A percentile compares a stretch with the other conserved stretches of the same genome.
phyloP scores from a whole-genome alignment of 2,888 invertebrate species.

The Spodoptera picta region DNA sequence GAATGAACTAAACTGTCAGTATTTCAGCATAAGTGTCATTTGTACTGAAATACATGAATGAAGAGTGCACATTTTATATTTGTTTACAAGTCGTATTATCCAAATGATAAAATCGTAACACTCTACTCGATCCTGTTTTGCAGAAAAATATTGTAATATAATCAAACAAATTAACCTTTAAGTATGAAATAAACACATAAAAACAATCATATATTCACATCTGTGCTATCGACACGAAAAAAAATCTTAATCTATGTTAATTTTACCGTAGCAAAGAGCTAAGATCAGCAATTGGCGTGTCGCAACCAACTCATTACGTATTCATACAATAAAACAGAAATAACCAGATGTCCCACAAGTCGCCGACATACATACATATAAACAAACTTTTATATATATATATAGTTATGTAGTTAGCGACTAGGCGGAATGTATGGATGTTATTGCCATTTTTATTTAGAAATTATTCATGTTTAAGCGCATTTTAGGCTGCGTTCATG shows the following conservation, averaged over 20 bases:
- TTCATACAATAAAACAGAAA: conserved; percentile 87
- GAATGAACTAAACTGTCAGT: too few relatives aligned
- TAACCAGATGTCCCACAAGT: conserved; percentile 75
- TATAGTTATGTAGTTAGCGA: conserved; percentile 29
- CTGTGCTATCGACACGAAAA: conserved; percentile 4
- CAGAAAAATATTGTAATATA: too few relatives aligned
- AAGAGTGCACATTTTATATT: too few relatives aligned
- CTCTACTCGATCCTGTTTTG: too few relatives aligned
- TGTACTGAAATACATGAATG: too few relatives aligned
- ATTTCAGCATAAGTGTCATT: too few relatives aligned
- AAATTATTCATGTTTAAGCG: neutral
- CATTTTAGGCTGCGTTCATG: conserved; percentile 1
- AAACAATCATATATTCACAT: conserved; percentile 2
- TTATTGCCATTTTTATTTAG: conserved; percentile 40
- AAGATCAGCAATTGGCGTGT: conserved; percentile 84
- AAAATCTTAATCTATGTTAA: conserved; percentile 70
- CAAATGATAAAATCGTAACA: too few relatives aligned
- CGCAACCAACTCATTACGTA: conserved; percentile 82
- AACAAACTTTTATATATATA: conserved; percentile 22
- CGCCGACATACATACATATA: conserved; percentile 57
- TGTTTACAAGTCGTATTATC: too few relatives aligned
- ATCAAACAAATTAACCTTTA: too few relatives aligned
- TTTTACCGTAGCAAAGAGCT: conserved; percentile 74
- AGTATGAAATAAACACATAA: too few relatives aligned
- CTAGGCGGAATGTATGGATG: conserved; percentile 30